Conservation (phyloP, 2,888 invertebrate species). For the Platerodrilus igneus region DNA sequence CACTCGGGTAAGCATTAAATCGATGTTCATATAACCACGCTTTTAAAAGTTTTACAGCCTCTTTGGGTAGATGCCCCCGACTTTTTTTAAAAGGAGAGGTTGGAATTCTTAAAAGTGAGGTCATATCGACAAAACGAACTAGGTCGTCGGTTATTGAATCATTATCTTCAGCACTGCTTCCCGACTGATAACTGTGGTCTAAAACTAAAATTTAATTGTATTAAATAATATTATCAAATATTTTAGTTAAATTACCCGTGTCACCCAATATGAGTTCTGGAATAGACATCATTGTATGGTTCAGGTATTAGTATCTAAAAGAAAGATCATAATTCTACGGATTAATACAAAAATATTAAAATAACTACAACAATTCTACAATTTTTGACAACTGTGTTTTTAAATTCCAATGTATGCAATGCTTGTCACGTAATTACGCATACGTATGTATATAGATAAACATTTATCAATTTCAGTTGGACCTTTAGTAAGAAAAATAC, state of each 20-base stretch:
- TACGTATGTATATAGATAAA: no score
- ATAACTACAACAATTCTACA: no score
- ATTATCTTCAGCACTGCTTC: slow-evolving; percentile 29
- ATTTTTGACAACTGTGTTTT: no score
- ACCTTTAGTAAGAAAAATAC: no score
- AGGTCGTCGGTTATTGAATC: slow-evolving; percentile 28
- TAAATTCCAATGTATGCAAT: no score
- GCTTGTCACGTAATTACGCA: no score
- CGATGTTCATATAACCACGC: slow-evolving; percentile 47
- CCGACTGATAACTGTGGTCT: slow-evolving; percentile 20
- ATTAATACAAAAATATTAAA: no score
- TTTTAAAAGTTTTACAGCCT: slow-evolving; percentile 45
- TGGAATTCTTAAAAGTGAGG: slow-evolving; percentile 20
- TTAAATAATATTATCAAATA: neutral
- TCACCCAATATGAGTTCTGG: slow-evolving; percentile 11
- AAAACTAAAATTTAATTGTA: slow-evolving; percentile 3
- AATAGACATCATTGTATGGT: no score
- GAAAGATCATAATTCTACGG: no score
- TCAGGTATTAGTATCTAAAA: no score
- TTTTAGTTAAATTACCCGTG: slow-evolving; percentile 2
- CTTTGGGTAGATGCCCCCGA: slow-evolving; percentile 46
- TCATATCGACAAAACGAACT: slow-evolving; percentile 32
- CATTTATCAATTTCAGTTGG: no score
- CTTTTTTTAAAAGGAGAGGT: slow-evolving; percentile 35
- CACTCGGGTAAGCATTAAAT: slow-evolving; percentile 47